A percentile compares a stretch with the other conserved stretches of the same genome.
Conservation (phyloP, 2,797 vertebrate genomes). For the Melanotaenia pygmaea region DNA sequence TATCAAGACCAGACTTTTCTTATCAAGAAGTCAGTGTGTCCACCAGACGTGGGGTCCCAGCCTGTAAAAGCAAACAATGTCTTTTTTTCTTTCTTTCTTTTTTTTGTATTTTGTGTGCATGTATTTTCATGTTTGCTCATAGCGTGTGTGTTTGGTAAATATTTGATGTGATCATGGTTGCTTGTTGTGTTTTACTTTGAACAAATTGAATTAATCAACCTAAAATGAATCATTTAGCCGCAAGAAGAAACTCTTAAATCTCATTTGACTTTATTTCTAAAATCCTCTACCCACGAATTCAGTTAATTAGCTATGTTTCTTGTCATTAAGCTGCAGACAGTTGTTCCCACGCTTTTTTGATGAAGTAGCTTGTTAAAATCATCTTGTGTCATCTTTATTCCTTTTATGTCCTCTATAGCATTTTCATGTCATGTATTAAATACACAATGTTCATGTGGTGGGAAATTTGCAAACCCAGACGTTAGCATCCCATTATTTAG, state of each 20-base stretch:
- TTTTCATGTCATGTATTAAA: background rate
- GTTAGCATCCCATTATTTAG: background rate
- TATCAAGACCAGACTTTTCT: background rate
- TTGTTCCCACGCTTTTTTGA: background rate
- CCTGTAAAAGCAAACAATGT: background rate
- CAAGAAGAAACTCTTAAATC: background rate
- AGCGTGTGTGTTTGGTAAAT: background rate
- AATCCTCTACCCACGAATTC: background rate
- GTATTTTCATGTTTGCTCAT: background rate
- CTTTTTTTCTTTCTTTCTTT: background rate
- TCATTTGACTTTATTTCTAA: background rate
- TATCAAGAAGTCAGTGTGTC: background rate
- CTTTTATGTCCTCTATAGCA: too few species aligned
- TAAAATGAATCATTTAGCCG: background rate
- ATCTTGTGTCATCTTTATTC: background rate
- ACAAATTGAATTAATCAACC: background rate
- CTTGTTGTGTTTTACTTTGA: background rate
- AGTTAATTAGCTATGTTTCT: background rate
- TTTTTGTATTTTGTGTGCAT: background rate
- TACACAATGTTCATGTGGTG: background rate
- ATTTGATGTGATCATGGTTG: background rate
- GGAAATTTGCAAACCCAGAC: too few species aligned
- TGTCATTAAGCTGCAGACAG: background rate
- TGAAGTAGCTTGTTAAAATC: slow-evolving; percentile 8
- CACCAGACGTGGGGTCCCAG: background rate